phyloP scores from a whole-genome alignment of 2,888 invertebrate genomes.

The Nyleta sp. region DNA sequence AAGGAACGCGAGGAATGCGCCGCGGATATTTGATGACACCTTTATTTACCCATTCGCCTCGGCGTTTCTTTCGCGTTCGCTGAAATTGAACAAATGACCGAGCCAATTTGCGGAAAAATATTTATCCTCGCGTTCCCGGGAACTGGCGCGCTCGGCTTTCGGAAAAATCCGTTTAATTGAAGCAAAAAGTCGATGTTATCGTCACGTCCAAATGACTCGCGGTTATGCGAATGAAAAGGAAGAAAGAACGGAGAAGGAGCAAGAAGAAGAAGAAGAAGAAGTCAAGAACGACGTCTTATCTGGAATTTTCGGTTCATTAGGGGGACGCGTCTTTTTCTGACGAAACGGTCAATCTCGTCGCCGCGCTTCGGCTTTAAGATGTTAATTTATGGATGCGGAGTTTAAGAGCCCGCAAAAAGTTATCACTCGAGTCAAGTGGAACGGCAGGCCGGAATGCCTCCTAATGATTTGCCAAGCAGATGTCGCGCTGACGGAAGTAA shows the following conservation, averaged over 20 bases:
- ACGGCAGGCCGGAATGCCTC: slow-evolving; percentile 25
- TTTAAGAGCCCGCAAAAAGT: slow-evolving; percentile 10
- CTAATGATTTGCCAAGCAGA: slow-evolving; percentile 55
- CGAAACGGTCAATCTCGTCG: slow-evolving; percentile 14
- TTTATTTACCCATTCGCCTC: slow-evolving; percentile 45
- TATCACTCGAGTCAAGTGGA: slow-evolving; percentile 21
- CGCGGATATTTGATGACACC: slow-evolving; percentile 57
- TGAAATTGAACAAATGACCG: slow-evolving; percentile 43
- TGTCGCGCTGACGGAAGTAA: slow-evolving; percentile 42
- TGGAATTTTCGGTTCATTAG: slow-evolving; percentile 30
- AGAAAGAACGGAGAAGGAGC: not conserved
- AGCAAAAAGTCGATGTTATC: slow-evolving; percentile 16
- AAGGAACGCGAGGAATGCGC: slow-evolving; percentile 37
- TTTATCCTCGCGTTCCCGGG: slow-evolving; percentile 23
- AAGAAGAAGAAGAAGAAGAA: not conserved
- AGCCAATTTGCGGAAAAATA: slow-evolving; percentile 48
- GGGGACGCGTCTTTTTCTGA: slow-evolving; percentile 1
- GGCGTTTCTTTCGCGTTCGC: slow-evolving; percentile 34
- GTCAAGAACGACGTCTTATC: not conserved
- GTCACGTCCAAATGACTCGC: not conserved
- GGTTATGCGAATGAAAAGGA: not conserved
- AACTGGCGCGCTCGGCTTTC: slow-evolving; percentile 1
- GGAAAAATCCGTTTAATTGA: slow-evolving; percentile 19
- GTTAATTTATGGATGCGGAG: slow-evolving; percentile 38
- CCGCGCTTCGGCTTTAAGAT: slow-evolving; percentile 1